Conservation (phyloP, 1,140 invertebrate genomes). For the Drosophila mayri region DNA sequence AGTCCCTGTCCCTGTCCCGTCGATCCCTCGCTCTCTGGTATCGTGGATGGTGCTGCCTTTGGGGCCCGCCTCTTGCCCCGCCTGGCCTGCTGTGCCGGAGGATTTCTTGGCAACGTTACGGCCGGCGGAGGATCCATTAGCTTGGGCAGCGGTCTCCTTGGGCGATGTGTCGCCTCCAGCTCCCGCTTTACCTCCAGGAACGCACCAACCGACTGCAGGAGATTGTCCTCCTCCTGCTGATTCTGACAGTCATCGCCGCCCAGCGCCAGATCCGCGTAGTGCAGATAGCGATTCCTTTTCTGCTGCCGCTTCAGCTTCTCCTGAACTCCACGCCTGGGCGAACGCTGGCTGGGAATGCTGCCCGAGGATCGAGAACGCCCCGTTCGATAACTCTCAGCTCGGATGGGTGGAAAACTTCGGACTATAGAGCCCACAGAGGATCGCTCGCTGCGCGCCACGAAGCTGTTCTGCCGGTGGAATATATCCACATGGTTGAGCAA, state of each 20-base stretch:
- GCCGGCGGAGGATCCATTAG: slow-evolving; percentile 14
- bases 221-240: slow-evolving; percentile 68
- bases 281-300: slow-evolving; percentile 62
- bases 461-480: slow-evolving; percentile 78
- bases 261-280: slow-evolving; percentile 74
- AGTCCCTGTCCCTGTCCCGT: slow-evolving; percentile 31
- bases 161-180: slow-evolving; percentile 48
- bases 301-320: slow-evolving; percentile 47
- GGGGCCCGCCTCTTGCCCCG: slow-evolving; percentile 59
- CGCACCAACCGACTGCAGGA: slow-evolving; percentile 75
- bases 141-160: slow-evolving; percentile 43
- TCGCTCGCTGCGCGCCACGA: slow-evolving; percentile 69
- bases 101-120: not conserved
- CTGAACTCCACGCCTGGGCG: slow-evolving; percentile 35
- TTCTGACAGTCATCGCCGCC: slow-evolving; percentile 61
- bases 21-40: slow-evolving; percentile 67
- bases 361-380: slow-evolving; percentile 58
- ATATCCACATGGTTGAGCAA: slow-evolving; percentile 73
- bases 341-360: slow-evolving; percentile 44
- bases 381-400: slow-evolving; percentile 65
- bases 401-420: slow-evolving; percentile 73
- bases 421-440: slow-evolving; percentile 81
- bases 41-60: slow-evolving; percentile 65
- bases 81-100: slow-evolving; percentile 11
- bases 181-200: slow-evolving; percentile 81